Evolutionary conservation across 2,888 invertebrate genomes (phyloP), one percentile per base, ranked within the genome.

Genomic region (Drosophila ezoana): DNA sequence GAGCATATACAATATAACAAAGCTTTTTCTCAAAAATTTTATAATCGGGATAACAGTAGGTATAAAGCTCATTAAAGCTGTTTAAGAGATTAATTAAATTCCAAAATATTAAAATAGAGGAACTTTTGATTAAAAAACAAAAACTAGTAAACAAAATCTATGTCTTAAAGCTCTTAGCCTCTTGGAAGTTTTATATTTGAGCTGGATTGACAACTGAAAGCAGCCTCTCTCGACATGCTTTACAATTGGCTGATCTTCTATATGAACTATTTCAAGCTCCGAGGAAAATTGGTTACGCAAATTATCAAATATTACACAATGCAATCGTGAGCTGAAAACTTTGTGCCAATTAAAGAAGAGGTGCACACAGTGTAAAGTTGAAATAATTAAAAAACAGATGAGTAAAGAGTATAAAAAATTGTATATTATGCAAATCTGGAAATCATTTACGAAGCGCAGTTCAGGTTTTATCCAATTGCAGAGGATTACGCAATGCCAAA

Each of bases 401-500:
- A 11, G 18, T 23, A 51, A 44, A 41, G 60, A 72, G 65, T 59
- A 44, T n/a, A 72, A 76, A 86, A 28, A 76, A 74, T 89, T 87
- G 70, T 45, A 65, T 72, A 89, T 85, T 85, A 85, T 85, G 85
- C 82, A 85, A 85, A 85, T 81, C 53, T 54, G 70, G 72, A 75
- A 87, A 75, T 87, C 80, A 76, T 86, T 70, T 63, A 44, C 35
- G 67, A 13, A 33, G 43, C 37, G 5, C 23, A 23, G 8, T 8
- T 47, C 71, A 63, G 79, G 79, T 76, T 76, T 75, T 57, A 67
- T 41, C 56, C 89, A 88, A 79, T 73, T 79, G 68, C 71, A 68
- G 66, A 53, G 60, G 84, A 80, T 89, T 89, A 89, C 74, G 89
- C 72, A 89, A 84, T 76, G 63, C 70, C 65, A 59, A 81, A 83